These are phyloP conservation scores for Drosophila bunnanda DNA, from an alignment of 2,888 invertebrate species.

Conservation along the genomic window DNA sequence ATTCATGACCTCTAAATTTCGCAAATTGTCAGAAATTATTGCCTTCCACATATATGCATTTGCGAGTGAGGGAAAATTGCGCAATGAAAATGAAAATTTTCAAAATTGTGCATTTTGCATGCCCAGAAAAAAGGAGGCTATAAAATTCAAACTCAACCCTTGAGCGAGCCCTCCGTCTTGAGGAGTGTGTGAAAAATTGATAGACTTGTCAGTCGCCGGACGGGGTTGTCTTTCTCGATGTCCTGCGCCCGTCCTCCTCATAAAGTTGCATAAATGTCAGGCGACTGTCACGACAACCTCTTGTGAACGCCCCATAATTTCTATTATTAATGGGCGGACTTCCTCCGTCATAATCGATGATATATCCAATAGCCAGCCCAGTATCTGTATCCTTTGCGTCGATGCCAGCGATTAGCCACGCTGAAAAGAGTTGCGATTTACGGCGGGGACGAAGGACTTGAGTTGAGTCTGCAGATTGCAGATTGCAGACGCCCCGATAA, in stretches of 20 bases:
- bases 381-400: not conserved
- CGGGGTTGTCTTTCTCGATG: constrained; percentile 44
- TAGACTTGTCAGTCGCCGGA: constrained; percentile 70
- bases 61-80: constrained; percentile 55
- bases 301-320: constrained; percentile 80
- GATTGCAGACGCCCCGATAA: not conserved
- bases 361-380: constrained; percentile 13
- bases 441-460: not conserved
- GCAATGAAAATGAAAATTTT: constrained; percentile 51
- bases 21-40: constrained; percentile 67
- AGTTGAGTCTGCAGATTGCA: not conserved
- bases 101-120: constrained; percentile 76
- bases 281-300: constrained; percentile 77
- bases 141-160: constrained; percentile 20
- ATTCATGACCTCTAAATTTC: constrained; percentile 61
- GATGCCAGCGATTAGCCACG: constrained; percentile 26
- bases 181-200: constrained; percentile 79
- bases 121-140: constrained; percentile 14
- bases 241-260: constrained; percentile 38
- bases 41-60: constrained; percentile 64
- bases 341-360: constrained; percentile 58
- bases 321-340: constrained; percentile 67
- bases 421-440: constrained; percentile 16
- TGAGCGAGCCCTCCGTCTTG: constrained; percentile 49
- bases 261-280: constrained; percentile 80